phyloP scores from a whole-genome alignment of 2,797 vertebrate genomes.

The Eleutherodactylus coqui region DNA sequence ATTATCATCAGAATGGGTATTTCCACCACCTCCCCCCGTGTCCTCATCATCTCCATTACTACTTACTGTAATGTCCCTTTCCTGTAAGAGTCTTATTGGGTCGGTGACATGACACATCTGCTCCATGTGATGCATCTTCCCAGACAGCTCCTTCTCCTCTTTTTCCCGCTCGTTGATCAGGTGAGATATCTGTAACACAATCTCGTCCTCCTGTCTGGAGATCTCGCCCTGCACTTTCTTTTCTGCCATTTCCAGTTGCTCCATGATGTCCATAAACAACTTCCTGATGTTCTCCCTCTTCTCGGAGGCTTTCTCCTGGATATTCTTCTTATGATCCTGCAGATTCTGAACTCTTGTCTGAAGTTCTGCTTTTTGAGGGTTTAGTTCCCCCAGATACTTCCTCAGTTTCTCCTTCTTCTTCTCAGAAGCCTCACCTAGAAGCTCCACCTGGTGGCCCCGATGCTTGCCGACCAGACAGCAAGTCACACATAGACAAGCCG shows the following conservation, averaged over 20 bases:
- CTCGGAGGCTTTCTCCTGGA: neutral
- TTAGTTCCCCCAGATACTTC: neutral
- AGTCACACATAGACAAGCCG: slow-evolving; percentile 7
- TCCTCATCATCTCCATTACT: neutral
- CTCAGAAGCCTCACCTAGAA: slow-evolving; percentile 17
- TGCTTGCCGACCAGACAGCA: slow-evolving; percentile 15
- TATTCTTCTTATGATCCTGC: neutral
- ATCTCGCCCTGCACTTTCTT: slow-evolving; percentile 4
- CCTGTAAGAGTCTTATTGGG: slow-evolving; percentile 28
- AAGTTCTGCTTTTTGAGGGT: neutral
- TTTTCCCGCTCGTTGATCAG: slow-evolving; percentile 10
- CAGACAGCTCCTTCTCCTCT: slow-evolving; percentile 21
- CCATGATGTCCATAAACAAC: neutral
- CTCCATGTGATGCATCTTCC: slow-evolving; percentile 26
- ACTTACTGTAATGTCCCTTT: slow-evolving; percentile 1
- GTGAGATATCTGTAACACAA: neutral
- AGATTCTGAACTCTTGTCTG: neutral
- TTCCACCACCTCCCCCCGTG: neutral
- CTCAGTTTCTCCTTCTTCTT: slow-evolving; percentile 24
- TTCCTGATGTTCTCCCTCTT: neutral
- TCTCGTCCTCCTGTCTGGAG: slow-evolving; percentile 26
- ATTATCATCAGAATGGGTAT: too few species aligned
- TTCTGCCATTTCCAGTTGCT: slow-evolving; percentile 8
- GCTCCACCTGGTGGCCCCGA: slow-evolving; percentile 25
- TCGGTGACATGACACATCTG: slow-evolving; percentile 31